Base-by-base conservation (phyloP, 2,888 invertebrate genomes). In the Orchestes rusci region DNA sequence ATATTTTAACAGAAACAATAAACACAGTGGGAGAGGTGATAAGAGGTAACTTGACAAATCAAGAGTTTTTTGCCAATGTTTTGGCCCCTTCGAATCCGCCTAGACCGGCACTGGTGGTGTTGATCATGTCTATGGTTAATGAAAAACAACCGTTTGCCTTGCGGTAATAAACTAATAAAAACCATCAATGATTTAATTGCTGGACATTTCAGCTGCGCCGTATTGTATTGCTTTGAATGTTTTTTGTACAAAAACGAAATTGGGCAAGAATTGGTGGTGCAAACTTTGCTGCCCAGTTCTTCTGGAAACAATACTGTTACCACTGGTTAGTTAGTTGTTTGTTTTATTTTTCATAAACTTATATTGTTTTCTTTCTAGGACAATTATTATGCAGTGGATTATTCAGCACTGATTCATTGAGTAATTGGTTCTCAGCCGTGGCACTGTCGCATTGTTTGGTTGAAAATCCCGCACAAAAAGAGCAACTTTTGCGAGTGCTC, bases 71-170 rank as follows among this genome's bases (percentile, higher is more conserved):
- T 56, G 84, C 89, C 1, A 77, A 82, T 38, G 89, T 96, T 2
- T 80, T 87, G 75, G 95, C 94, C 12, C 95, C 95, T 0, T 90
- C 91, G 1, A 87, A 80, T 56, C 95, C 96, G 3, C 94, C 95
- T 2, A 79, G 95, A 43, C 91, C 96, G 0, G 93, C 93, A 0
- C 83, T 97, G 39, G 89, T 97, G 0, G 90, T 97, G 31, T 73
- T 99, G 4, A 71, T 99, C 5, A 92, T 96, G 89, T 95, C 96
- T 0, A 96, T 99, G 94, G 92, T 94, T 4, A 95, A 96, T 66
- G 97, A 99, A 65, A 95, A 94, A 61, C 99, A 99, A 65, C 88
- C 94, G 1, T 87, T 97, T 63, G 71, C 74, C 3, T 63, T 79
- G 59, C 43, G 51, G 50, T 50, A 31, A 15, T 31, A 2, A 10